phyloP scores from a whole-genome alignment of 2,113 vertebrate species.

The Siphamia tubifer region DNA sequence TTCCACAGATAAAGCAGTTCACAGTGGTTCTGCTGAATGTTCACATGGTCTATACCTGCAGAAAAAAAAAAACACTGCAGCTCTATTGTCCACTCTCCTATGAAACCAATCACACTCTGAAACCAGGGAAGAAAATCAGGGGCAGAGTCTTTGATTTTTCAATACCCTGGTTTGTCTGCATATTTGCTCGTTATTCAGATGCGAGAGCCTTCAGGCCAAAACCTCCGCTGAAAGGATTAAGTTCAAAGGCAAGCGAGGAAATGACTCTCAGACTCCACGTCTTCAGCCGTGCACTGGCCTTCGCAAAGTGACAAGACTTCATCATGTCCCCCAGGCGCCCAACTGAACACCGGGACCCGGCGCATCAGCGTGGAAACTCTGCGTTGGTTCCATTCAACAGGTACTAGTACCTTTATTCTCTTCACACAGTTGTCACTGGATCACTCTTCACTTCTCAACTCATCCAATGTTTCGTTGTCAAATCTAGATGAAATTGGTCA shows the following conservation, averaged over 20 bases:
- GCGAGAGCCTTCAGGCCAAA: slow-evolving; percentile 63
- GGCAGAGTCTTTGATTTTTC: slow-evolving; percentile 65
- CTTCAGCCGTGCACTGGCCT: slow-evolving; percentile 63
- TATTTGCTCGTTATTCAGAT: slow-evolving; percentile 74
- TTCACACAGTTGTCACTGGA: too few relatives aligned
- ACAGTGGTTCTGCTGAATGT: slow-evolving; percentile 14
- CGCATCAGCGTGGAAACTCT: slow-evolving; percentile 11
- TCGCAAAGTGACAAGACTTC: slow-evolving; percentile 67
- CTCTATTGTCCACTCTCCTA: slow-evolving; percentile 40
- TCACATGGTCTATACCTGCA: slow-evolving; percentile 39
- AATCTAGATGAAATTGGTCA: too few relatives aligned
- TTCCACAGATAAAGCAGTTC: slow-evolving; percentile 31
- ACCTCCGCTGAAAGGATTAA: slow-evolving; percentile 75
- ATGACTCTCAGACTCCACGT: slow-evolving; percentile 83
- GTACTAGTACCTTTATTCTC: too few relatives aligned
- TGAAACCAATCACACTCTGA: slow-evolving; percentile 57
- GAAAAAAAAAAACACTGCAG: slow-evolving; percentile 34
- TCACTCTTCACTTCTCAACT: too few relatives aligned
- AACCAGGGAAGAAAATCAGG: slow-evolving; percentile 50
- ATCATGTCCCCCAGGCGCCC: slow-evolving; percentile 76
- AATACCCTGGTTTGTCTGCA: slow-evolving; percentile 68
- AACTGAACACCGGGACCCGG: slow-evolving; percentile 46
- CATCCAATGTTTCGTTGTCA: too few relatives aligned
- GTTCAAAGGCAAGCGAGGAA: slow-evolving; percentile 78
- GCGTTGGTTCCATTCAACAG: slow-evolving; percentile 30